Percentiles rank a stretch among this genome's conserved stretches.
Conservation (phyloP, 2,888 invertebrate genomes). For the Gandaritis pyraliata region DNA sequence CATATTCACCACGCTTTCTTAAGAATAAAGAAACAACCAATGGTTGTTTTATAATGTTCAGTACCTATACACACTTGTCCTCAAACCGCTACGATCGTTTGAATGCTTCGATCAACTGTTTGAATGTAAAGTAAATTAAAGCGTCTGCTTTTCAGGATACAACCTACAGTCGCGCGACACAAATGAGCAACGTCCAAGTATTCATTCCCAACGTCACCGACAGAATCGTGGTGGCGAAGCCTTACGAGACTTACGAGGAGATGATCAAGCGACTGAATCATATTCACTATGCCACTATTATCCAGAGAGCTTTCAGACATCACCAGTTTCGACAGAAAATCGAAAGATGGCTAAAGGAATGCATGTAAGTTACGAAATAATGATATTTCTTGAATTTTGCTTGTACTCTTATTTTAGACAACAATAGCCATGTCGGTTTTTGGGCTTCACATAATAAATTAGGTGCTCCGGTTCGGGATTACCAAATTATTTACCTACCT, state of each 20-base stretch:
- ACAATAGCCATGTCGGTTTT: too few species aligned
- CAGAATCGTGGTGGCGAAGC: constrained; percentile 83
- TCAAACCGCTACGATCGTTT: too few species aligned
- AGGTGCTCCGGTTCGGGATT: too few species aligned
- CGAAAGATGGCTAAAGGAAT: constrained; percentile 66
- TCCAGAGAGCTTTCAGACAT: constrained; percentile 87
- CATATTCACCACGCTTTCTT: too few species aligned
- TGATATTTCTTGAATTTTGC: too few species aligned
- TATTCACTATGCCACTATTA: constrained; percentile 83
- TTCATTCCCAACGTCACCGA: constrained; percentile 87
- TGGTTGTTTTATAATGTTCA: too few species aligned
- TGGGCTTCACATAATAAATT: too few species aligned
- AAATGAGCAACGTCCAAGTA: constrained; percentile 83
- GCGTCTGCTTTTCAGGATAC: constrained; percentile 71
- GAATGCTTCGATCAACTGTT: too few species aligned
- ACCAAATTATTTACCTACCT: too few species aligned
- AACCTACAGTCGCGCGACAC: constrained; percentile 83
- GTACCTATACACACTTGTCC: too few species aligned
- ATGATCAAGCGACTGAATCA: constrained; percentile 83
- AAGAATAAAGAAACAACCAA: background rate
- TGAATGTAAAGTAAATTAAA: background rate
- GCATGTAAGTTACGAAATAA: constrained; percentile 58
- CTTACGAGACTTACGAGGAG: constrained; percentile 87
- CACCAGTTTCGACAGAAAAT: constrained; percentile 80
- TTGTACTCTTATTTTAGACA: too few species aligned